A percentile compares a stretch with the other conserved stretches of the same genome.
Evolutionary conservation across 1,140 invertebrate genomes (phyloP).

Genomic region (Eumeta japonica): DNA sequence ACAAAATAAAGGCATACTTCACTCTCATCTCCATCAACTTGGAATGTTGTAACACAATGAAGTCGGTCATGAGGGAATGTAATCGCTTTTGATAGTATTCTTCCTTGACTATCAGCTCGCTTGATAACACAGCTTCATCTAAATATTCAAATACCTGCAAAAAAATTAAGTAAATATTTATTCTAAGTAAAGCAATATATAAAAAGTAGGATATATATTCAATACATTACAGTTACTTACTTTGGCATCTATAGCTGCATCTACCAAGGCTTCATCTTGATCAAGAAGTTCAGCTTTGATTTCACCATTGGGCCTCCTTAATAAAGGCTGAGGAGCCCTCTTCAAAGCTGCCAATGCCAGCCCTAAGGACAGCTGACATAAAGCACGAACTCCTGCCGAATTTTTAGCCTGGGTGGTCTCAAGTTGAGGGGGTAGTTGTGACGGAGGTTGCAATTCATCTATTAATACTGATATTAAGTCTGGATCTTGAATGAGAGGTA

Average conservation of each 20-base stretch:
- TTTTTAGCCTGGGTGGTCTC: constrained; percentile 29
- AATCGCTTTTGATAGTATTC: constrained; percentile 83
- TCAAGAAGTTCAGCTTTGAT: constrained; percentile 56
- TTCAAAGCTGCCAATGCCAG: constrained; percentile 78
- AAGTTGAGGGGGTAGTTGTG: constrained; percentile 54
- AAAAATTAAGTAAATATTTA: constrained; percentile 1
- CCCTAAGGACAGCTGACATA: constrained; percentile 78
- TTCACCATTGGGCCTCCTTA: constrained; percentile 21
- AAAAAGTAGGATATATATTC: neutral
- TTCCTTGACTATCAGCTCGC: constrained; percentile 68
- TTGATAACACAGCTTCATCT: constrained; percentile 70
- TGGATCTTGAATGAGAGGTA: constrained; percentile 72
- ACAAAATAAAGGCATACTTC: constrained; percentile 38
- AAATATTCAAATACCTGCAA: constrained; percentile 73
- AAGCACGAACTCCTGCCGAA: constrained; percentile 65
- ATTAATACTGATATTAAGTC: constrained; percentile 61
- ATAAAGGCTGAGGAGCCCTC: constrained; percentile 51
- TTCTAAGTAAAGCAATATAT: constrained; percentile 2
- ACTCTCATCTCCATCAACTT: constrained; percentile 65
- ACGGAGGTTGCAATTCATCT: constrained; percentile 57
- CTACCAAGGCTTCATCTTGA: constrained; percentile 74
- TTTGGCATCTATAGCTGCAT: constrained; percentile 75
- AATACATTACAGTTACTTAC: constrained; percentile 21
- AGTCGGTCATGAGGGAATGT: constrained; percentile 86
- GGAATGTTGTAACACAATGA: constrained; percentile 89